A percentile compares a stretch with the other conserved stretches of the same genome.
These are phyloP conservation scores for Plagiodera versicolora DNA, from an alignment of 2,888 invertebrate genomes.

Conservation along the genomic window DNA sequence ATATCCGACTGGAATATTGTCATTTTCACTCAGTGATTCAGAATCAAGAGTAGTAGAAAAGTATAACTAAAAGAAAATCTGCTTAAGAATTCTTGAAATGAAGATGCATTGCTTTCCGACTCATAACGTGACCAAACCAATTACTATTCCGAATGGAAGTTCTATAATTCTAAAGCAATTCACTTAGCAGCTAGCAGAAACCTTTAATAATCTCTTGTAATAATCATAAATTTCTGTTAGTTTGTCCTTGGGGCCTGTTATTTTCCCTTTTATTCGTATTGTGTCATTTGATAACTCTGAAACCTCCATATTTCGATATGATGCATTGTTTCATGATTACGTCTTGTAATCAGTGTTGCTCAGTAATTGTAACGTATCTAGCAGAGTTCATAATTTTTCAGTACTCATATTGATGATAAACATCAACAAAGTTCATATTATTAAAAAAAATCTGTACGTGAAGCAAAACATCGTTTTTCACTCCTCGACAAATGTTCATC, in stretches of 20 bases:
- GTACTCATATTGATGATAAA: too few relatives aligned
- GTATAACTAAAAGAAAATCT: too few relatives aligned
- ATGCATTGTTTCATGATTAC: not conserved
- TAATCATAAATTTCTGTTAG: slow-evolving; percentile 46
- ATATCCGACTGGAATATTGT: too few relatives aligned
- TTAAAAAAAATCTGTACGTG: too few relatives aligned
- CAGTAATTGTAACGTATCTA: too few relatives aligned
- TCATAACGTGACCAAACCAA: slow-evolving; percentile 42
- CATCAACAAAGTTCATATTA: too few relatives aligned
- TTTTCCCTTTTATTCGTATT: slow-evolving; percentile 25
- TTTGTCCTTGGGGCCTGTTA: slow-evolving; percentile 35
- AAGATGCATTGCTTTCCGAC: not conserved
- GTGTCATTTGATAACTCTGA: slow-evolving; percentile 4
- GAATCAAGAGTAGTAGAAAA: too few relatives aligned
- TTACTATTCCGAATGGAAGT: slow-evolving; percentile 33
- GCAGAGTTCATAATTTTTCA: too few relatives aligned
- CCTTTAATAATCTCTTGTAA: slow-evolving; percentile 41
- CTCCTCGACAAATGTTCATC: slow-evolving; percentile 27
- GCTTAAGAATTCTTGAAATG: too few relatives aligned
- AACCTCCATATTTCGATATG: not conserved
- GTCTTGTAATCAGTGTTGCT: too few relatives aligned
- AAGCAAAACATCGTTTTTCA: not conserved
- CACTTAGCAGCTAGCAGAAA: slow-evolving; percentile 40
- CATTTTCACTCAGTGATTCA: too few relatives aligned
- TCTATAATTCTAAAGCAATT: slow-evolving; percentile 43